Conservation (phyloP, 35 echinoderm and acorn worm species). For the Lytechinus variegatus region DNA sequence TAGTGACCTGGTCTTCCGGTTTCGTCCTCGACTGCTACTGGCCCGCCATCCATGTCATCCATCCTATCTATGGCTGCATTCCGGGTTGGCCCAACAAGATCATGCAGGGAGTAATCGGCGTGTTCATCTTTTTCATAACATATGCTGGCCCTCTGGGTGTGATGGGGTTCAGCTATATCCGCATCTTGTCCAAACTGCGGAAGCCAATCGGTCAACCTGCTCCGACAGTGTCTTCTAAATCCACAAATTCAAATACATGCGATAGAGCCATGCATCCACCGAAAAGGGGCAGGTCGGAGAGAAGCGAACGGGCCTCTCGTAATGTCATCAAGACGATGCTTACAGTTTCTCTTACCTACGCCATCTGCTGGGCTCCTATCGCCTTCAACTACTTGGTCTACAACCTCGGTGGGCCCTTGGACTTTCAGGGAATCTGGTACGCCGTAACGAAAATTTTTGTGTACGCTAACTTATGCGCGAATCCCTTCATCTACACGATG, state of each 20-base stretch:
- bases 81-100: constrained; percentile 61
- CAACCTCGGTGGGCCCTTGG: constrained; percentile 75
- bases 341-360: constrained; percentile 72
- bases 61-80: constrained; percentile 45
- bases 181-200: constrained; percentile 67
- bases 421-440: constrained; percentile 68
- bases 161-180: constrained; percentile 73
- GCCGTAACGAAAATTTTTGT: constrained; percentile 77
- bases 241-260: background rate
- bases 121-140: constrained; percentile 82
- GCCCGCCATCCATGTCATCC: constrained; percentile 69
- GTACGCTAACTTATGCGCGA: constrained; percentile 82
- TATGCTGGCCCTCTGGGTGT: constrained; percentile 74
- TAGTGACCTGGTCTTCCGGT: constrained; percentile 61
- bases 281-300: background rate
- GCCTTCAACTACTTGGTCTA: constrained; percentile 80
- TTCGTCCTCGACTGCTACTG: constrained; percentile 84
- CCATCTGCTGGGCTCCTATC: constrained; percentile 85
- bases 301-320: constrained; percentile 49
- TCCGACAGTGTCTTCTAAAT: background rate
- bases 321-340: constrained; percentile 88
- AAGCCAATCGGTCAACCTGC: constrained; percentile 25
- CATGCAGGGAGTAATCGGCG: constrained; percentile 62
- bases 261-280: background rate
- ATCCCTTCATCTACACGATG: constrained; percentile 93